phyloP scores from a whole-genome alignment of 2,888 invertebrate species.

The Agrotis exclamationis region DNA sequence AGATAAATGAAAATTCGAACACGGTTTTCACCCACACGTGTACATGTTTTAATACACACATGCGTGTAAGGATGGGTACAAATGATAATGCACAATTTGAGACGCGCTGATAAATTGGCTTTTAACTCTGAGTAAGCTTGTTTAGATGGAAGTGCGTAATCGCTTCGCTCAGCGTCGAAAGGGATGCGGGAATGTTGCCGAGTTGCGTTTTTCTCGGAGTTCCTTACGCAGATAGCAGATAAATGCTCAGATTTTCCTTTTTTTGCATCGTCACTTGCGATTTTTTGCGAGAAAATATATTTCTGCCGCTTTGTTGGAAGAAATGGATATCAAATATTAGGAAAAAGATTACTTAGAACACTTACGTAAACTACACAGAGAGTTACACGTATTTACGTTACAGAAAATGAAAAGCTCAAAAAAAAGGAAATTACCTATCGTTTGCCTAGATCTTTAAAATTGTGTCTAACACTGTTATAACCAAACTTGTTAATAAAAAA shows the following conservation, averaged over 20 bases:
- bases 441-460: too few relatives aligned
- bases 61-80: conserved; percentile 32
- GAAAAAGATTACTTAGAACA: neutral
- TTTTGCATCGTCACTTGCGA: conserved; percentile 6
- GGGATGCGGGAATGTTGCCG: conserved; percentile 50
- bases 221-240: conserved; percentile 27
- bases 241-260: conserved; percentile 35
- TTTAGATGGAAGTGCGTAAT: conserved; percentile 58
- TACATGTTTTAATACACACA: conserved; percentile 5
- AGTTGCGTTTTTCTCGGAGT: conserved; percentile 44
- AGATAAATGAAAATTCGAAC: conserved; percentile 37
- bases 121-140: conserved; percentile 64
- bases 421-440: too few relatives aligned
- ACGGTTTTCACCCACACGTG: neutral
- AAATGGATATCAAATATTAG: neutral
- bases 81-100: conserved; percentile 65
- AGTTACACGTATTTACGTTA: too few relatives aligned
- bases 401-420: too few relatives aligned
- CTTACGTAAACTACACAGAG: neutral
- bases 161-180: conserved; percentile 53
- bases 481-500: too few relatives aligned
- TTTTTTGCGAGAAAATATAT: conserved; percentile 6
- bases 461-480: too few relatives aligned
- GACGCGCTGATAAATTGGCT: conserved; percentile 63
- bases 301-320: neutral